Percentiles rank a stretch among this genome's conserved stretches.
Evolutionary conservation across 2,888 invertebrate species (phyloP).

Genomic region (Choristoneura rosaceana): DNA sequence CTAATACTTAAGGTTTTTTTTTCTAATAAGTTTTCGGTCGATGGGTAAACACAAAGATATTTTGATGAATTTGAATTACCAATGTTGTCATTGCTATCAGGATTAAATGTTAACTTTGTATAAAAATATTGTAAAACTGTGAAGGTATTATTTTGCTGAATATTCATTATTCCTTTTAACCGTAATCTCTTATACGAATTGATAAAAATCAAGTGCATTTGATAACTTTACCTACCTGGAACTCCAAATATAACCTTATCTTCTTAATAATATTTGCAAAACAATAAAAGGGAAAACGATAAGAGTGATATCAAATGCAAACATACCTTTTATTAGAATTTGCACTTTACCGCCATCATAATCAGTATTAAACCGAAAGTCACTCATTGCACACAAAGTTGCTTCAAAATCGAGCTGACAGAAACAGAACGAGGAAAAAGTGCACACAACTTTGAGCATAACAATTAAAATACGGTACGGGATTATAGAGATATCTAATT

Average conservation of each 20-base stretch:
- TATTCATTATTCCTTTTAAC: slow-evolving; percentile 9
- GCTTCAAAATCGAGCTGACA: too few species aligned
- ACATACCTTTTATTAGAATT: background rate
- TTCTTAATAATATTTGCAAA: slow-evolving; percentile 18
- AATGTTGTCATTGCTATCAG: too few species aligned
- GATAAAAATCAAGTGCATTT: slow-evolving; percentile 7
- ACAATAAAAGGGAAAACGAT: background rate
- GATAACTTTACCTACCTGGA: slow-evolving; percentile 11
- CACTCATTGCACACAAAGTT: too few species aligned
- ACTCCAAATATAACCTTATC: slow-evolving; percentile 14
- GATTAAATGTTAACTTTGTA: too few species aligned
- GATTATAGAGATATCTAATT: too few species aligned
- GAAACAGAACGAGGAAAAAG: too few species aligned
- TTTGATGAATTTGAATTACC: background rate
- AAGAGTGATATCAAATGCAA: background rate
- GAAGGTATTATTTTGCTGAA: background rate
- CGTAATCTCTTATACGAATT: slow-evolving; percentile 3
- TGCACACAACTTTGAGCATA: too few species aligned
- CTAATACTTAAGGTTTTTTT: too few species aligned
- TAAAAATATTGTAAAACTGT: too few species aligned
- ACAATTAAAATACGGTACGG: too few species aligned
- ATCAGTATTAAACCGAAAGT: background rate
- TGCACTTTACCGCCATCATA: background rate
- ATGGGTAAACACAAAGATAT: background rate
- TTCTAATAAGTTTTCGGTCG: too few species aligned